Evolutionary conservation across 2,888 invertebrate species (phyloP).

Genomic region (Drosophila imparisetae): DNA sequence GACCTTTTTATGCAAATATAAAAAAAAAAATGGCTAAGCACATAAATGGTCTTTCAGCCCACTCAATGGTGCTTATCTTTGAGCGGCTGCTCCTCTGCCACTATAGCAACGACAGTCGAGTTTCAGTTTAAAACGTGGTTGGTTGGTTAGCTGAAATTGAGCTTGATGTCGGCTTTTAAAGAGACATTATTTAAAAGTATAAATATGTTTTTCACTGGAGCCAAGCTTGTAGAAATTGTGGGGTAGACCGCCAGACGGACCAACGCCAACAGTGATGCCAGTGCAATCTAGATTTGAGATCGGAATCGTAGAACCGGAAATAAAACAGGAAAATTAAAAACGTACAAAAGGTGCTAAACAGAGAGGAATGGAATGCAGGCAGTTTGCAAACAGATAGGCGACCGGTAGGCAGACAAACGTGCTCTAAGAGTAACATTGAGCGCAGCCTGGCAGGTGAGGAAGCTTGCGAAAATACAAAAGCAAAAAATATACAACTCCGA

Average conservation of each 20-base stretch:
- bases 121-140: constrained; percentile 28
- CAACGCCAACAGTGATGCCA: constrained; percentile 55
- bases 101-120: constrained; percentile 5
- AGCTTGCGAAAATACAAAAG: constrained; percentile 65
- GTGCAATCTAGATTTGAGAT: constrained; percentile 83
- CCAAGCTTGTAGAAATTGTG: constrained; percentile 19
- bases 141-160: constrained; percentile 14
- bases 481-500: constrained; percentile 70
- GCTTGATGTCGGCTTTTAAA: constrained; percentile 43
- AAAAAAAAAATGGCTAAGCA: constrained; percentile 58
- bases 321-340: constrained; percentile 85
- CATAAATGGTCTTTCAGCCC: constrained; percentile 43
- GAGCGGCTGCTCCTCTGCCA: constrained; percentile 9
- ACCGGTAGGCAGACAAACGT: constrained; percentile 48
- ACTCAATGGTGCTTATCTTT: constrained; percentile 50
- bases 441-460: constrained; percentile 41
- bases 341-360: constrained; percentile 83
- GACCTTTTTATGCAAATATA: constrained; percentile 84
- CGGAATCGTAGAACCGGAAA: constrained; percentile 84
- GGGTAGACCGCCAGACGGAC: constrained; percentile 33
- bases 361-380: constrained; percentile 58
- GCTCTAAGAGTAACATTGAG: constrained; percentile 51
- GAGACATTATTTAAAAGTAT: constrained; percentile 43
- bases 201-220: constrained; percentile 36
- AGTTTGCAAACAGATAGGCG: constrained; percentile 71